These are phyloP conservation scores for Eustalomyia histrio DNA, from an alignment of 2,888 invertebrate species.

Conservation along the genomic window DNA sequence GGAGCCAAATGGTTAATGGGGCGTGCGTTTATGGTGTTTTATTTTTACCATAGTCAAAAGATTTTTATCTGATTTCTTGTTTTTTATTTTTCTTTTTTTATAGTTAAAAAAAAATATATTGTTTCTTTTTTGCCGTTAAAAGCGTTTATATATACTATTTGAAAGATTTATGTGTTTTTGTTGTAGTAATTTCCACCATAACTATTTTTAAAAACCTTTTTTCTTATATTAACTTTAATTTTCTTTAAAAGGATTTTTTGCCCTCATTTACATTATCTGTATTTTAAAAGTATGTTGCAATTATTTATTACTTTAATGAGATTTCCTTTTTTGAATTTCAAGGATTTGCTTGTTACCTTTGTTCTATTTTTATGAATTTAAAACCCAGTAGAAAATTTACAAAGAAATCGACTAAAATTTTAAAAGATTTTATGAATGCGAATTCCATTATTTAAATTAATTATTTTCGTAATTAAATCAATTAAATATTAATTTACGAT, in stretches of 20 bases:
- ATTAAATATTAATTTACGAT: no score
- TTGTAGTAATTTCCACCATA: background rate
- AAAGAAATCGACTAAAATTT: no score
- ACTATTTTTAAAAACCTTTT: conserved; percentile 16
- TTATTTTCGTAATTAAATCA: no score
- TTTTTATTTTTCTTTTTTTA: conserved; percentile 48
- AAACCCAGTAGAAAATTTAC: background rate
- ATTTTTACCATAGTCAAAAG: conserved; percentile 45
- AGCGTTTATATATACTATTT: conserved; percentile 10
- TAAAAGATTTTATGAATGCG: no score
- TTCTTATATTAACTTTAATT: background rate
- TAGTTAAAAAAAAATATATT: conserved; percentile 41
- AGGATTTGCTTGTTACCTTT: conserved; percentile 2
- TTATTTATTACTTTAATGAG: background rate
- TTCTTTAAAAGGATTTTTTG: conserved; percentile 3
- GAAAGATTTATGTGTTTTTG: conserved; percentile 5
- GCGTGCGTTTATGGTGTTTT: conserved; percentile 41
- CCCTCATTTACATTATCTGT: conserved; percentile 13
- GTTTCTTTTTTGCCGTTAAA: conserved; percentile 7
- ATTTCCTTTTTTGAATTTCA: background rate
- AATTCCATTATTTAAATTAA: no score
- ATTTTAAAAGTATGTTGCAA: background rate
- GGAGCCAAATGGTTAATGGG: conserved; percentile 49
- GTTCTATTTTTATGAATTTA: background rate
- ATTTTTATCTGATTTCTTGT: conserved; percentile 59